Evolutionary conservation across 2,888 invertebrate genomes (phyloP), one percentile per base, ranked within the genome.

Genomic region (Chrysolina americana): DNA sequence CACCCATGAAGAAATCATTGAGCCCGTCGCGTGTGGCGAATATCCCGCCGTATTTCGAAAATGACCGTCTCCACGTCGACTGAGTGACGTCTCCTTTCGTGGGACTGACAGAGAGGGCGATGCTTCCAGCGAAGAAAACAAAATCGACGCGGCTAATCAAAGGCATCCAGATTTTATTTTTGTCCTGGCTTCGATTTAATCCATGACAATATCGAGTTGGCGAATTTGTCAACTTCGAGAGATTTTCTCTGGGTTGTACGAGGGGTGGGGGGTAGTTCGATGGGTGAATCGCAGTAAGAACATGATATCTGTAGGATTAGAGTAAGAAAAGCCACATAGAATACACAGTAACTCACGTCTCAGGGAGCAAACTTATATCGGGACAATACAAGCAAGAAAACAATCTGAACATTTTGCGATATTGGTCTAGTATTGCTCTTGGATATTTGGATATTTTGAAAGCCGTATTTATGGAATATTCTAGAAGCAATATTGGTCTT

Each of bases 11-110:
- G 56, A 68, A 68, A 56, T 68, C 70, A 74, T 56, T 62, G 63
- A 50, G 50, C 41, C 62, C 59, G 50, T 76, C 62, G 76, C 80
- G 78, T 80, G 80, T 64, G 71, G 56, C 71, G 71, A 77, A 73
- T 36, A 36, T 75, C 76, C 77, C 73, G 76, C 75, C 76, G 73
- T 72, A 77, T 81, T 63, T 78, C 78, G 50, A 53, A 66, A 70
- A 74, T 78, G 77, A 79, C 73, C 78, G 71, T 76, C 77, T 79
- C 50, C 50, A 50, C 50, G 19, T 50, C 50, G 17, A 50, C 50
- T 19, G 11, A 17, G 19, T 19, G 9, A 50, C 50, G 50, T 50
- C 53, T 53, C 53, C 53, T 23, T 28, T 28, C 59, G 36, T 59
- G 59, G 15, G 23, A 28, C 59, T 28, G 59, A 59, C 28, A 59